Evolutionary conservation across 30 jellyfish, hydroid and myxozoan genomes (phyloP), one percentile per base, ranked within the genome.

Genomic region (Aurelia aurita complex sp. Pacific): DNA sequence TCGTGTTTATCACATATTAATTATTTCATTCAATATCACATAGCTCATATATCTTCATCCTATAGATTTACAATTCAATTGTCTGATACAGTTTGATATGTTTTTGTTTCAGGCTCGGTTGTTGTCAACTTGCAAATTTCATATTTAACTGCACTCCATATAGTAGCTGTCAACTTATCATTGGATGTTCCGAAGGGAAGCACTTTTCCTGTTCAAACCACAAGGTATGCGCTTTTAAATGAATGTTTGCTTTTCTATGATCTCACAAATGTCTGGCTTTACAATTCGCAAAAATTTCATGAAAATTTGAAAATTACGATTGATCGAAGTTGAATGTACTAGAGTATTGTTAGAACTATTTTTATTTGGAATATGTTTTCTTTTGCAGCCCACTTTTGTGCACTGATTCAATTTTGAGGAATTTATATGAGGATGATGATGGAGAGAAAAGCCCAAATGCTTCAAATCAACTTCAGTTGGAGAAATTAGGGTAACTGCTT

Each of bases 371-470:
- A 46, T 46, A 46, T 7, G 72, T 17, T 23, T n/a, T 74, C 61
- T 16, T 19, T 65, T 86, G 9, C 88, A 93, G 99, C 69, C 75
- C 96, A 0, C 54, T 95, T 69, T 54, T 89, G 52, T 55, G 97
- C 0, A 23, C 98, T 0, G 92, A 95, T 18, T 59, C 88, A 5
- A 23, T 95, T 34, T 85, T 95, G 19, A 66, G 66, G 34, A 86
- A 82, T 68, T 91, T 95, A 2, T 87, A 71, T 64, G 75, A 79
- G 10, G 83, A 69, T 33, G 99, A 95, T 60, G 81, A 79, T 62
- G 99, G 99, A 32, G 80, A 76, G 36, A 69, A 69, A 36, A 68
- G 95, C 32, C 99, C 99, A 53, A 89, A 90, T 72, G 65, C 83
- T 6, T 92, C 97, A 69, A 95, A 83, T 80, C 92, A 79, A 69